Base-by-base conservation (phyloP, 2,888 invertebrate species). In the Drosophila gaucha region DNA sequence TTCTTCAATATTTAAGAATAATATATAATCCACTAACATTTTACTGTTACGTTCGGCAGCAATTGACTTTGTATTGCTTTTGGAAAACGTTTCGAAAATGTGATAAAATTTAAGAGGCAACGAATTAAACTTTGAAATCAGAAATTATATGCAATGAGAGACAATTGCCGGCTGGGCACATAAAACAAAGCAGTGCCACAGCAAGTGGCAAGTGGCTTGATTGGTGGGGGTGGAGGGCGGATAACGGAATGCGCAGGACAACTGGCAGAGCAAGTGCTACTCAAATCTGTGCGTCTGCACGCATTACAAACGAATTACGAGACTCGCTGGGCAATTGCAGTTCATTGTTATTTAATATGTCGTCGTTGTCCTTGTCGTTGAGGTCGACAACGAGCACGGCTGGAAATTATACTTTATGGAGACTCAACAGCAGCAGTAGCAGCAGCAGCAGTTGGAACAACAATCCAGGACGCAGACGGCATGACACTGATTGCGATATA, bases 341-440 rank as follows among this genome's bases (percentile, higher is more conserved):
- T 88, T 88, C 86, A 89, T 88, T 85, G 89, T 89, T 83, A 88
- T 89, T 88, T 86, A 89, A 86, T 89, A 86, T 79, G 80, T 83
- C 74, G 80, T 78, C 74, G 67, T 63, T 49, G 67, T 55, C 52
- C 59, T 64, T 55, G 74, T 63, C 66, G 76, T 64, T 56, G 56
- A 63, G 60, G 56, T 65, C 67, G 62, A 67, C 65, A 55, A 69
- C 70, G 39, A 57, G 67, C 51, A 33, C 31, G 52, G 58, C 67
- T 68, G 66, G 55, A 85, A 86, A 88, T 88, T 88, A 86, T 88
- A 86, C 85, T 88, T 88, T 86, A 86, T 85, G 86, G 67, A 56
- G 59, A 67, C 70, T 69, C 78, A 75, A 65, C 64, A 58, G 58
- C 54, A 70, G 33, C 46, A 60, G 33, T 39, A 60, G 54, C 43